Evolutionary conservation across 2,888 invertebrate genomes (phyloP), one percentile per base, ranked within the genome.

Genomic region (Lasioglossum oenotherae): DNA sequence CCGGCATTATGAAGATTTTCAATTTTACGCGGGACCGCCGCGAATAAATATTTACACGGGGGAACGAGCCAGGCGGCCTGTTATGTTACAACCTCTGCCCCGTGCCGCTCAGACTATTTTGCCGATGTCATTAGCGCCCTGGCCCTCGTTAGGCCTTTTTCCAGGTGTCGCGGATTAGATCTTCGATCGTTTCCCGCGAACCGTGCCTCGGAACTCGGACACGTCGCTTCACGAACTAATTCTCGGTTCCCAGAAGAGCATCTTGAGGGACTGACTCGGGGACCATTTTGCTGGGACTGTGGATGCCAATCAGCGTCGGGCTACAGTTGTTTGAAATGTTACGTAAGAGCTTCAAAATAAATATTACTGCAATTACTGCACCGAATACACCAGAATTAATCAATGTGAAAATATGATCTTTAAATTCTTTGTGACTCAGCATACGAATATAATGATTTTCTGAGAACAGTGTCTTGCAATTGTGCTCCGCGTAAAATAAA

Each of bases 1-100:
- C 86, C 82, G 79, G 82, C 90, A 90, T 92, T 92, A 92, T 92
- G 91, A 92, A 92, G 92, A 92, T 92, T 92, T 92, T 92, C 92
- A 92, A 92, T 92, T 92, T 92, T 91, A 90, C 91, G 88, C 90
- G 85, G 86, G 80, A 81, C 80, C 38, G 75, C 75, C 86, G 82
- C 78, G 92, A 86, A 91, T 91, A 92, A 92, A 92, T 92, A 91
- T 92, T 91, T 89, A 90, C 92, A 84, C 71, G 41, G 79, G 73
- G 80, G 69, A 74, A 86, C 74, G 86, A 53, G 53, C 53, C 53
- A 8, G 73, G 84, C 72, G 80, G 80, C 74, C 27, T 53, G 53
- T 53, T 53, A 57, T 38, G 83, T 86, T 85, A 84, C 87, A 76
- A 74, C 74, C 76, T 46, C 85, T 78, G 85, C 80, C 82, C 69